These are phyloP conservation scores for Tiliacea aurago DNA, from an alignment of 2,888 invertebrate genomes.

Conservation along the genomic window DNA sequence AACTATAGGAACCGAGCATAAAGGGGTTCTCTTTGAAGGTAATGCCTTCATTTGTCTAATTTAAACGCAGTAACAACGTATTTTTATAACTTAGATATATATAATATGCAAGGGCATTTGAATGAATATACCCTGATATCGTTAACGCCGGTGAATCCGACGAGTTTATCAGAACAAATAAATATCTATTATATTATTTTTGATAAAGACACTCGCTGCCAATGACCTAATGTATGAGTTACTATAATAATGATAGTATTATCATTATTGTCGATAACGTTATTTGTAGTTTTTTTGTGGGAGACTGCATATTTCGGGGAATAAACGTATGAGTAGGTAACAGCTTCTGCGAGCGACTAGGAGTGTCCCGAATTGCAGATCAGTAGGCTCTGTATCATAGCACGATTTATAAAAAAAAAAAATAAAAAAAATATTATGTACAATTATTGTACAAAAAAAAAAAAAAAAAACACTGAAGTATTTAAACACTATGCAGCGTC, in stretches of 20 bases:
- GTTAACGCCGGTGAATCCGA: background rate
- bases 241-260: constrained; percentile 30
- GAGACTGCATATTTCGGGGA: background rate
- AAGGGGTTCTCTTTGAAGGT: no score
- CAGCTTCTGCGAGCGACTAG: no score
- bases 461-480: no score
- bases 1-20: no score
- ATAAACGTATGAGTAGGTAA: background rate
- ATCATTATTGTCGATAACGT: constrained; percentile 6
- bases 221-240: constrained; percentile 44
- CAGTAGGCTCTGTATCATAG: no score
- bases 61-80: background rate
- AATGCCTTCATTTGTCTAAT: no score
- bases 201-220: constrained; percentile 35
- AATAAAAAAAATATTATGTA: no score
- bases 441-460: no score
- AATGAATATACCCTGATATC: constrained; percentile 12
- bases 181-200: constrained; percentile 1
- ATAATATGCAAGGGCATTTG: background rate
- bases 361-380: no score
- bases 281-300: constrained; percentile 4
- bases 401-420: no score
- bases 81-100: background rate
- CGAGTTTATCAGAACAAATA: background rate
- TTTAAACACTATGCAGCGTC: no score